Base-by-base conservation (phyloP, 2,888 invertebrate species). In the Nebria salina region DNA sequence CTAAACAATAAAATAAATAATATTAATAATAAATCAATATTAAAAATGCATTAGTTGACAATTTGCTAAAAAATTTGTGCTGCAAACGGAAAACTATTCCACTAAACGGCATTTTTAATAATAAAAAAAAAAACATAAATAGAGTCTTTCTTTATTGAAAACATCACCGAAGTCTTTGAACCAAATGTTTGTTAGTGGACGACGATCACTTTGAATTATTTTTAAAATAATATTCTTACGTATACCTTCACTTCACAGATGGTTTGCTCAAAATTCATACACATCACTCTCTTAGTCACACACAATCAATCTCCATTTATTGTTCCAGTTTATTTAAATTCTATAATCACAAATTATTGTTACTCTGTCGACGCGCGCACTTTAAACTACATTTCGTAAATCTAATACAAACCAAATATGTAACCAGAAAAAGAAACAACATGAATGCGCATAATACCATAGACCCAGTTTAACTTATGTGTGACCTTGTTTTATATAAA, bases 21-120 rank as follows among this genome's bases (percentile, higher is more conserved):
- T 42, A 65, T 65, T 66, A 9, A 66, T 15, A 70, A 70, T 13
- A 70, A 78, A 78, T 72, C 74, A 74, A 79, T 79, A 66, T 65
- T 68, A 79, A 77, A 79, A 79, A 79, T 79, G 75, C 79, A 65
- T 79, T 79, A 72, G 78, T 78, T 78, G 43, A 74, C 43, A 74
- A 76, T 66, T 65, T 43, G 66, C 66, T 79, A 79, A 66, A 25
- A 20, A 78, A 79, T 75, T 79, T 79, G 79, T 79, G 79, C 79
- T 79, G 65, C 78, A 72, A 78, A 26, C 26, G n/a, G 54, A 79
- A 66, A 15, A 78, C 73, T 73, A 70, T 34, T 41, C 34, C 72
- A 34, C 72, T 72, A 73, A 11, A 73, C 43, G 20, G 15, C 25
- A 11, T 68, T 11, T 68, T 68, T 8, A 68, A 5, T 66, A 43